Conservation (phyloP, 2,113 vertebrate genomes). For the Triplophysa dalaica region DNA sequence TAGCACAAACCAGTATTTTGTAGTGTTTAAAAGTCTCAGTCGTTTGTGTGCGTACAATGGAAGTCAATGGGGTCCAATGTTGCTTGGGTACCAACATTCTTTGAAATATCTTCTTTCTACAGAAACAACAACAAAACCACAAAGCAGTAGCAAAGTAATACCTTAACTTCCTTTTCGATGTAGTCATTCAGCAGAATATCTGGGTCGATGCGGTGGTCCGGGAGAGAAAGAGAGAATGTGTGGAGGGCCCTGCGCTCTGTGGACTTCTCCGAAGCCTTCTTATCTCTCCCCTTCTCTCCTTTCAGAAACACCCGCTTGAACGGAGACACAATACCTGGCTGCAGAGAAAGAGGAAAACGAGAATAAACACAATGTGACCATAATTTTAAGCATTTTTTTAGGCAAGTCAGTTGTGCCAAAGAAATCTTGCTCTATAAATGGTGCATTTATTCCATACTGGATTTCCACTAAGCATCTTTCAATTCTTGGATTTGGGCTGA, state of each 20-base stretch:
- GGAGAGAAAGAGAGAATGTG: conserved; percentile 84
- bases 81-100: too few species aligned
- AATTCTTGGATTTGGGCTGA: conserved; percentile 1
- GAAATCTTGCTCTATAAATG: not conserved
- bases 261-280: conserved; percentile 92
- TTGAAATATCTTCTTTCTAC: too few species aligned
- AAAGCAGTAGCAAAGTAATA: conserved; percentile 56
- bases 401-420: not conserved
- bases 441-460: not conserved
- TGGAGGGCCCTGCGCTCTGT: conserved; percentile 89
- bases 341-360: conserved; percentile 34
- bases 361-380: not conserved
- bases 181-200: conserved; percentile 94
- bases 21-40: too few species aligned
- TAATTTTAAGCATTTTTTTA: not conserved
- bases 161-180: conserved; percentile 98
- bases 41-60: too few species aligned
- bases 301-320: conserved; percentile 97
- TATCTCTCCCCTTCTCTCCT: conserved; percentile 91
- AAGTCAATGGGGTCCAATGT: too few species aligned
- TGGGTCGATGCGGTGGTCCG: conserved; percentile 87
- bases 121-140: not conserved
- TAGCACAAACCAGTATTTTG: too few species aligned
- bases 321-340: conserved; percentile 95
- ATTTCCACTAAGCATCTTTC: not conserved